Conservation (phyloP, 2,113 vertebrate genomes). For the Ceyx cyanopectus region DNA sequence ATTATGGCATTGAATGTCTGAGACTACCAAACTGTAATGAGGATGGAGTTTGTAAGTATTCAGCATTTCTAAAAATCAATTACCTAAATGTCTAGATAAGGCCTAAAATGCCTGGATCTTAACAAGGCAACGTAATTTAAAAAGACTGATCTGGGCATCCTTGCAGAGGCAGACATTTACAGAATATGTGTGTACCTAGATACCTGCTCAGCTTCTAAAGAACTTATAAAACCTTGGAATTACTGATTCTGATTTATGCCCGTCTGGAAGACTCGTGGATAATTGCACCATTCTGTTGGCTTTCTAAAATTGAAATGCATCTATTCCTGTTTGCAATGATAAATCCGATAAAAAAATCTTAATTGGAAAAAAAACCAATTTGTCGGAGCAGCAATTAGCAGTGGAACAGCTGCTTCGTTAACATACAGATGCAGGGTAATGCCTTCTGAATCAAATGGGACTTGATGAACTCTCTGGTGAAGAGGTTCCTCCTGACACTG, state of each 20-base stretch:
- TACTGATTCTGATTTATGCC: neutral
- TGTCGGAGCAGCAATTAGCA: slow-evolving; percentile 55
- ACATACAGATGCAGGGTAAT: slow-evolving; percentile 54
- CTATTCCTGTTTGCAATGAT: slow-evolving; percentile 52
- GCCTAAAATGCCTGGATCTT: neutral
- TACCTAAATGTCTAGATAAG: neutral
- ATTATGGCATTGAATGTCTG: neutral
- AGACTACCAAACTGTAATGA: neutral
- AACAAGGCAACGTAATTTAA: neutral
- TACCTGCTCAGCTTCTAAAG: neutral
- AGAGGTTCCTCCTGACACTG: neutral
- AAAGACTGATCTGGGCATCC: neutral
- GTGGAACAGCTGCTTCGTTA: slow-evolving; percentile 59
- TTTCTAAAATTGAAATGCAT: slow-evolving; percentile 43
- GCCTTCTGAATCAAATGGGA: slow-evolving; percentile 27
- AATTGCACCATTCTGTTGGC: slow-evolving; percentile 38
- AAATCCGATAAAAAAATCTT: slow-evolving; percentile 63
- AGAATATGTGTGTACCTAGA: neutral
- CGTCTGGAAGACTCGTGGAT: neutral
- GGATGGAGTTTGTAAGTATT: neutral
- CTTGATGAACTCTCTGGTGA: neutral
- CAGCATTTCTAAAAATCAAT: neutral
- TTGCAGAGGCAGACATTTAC: neutral
- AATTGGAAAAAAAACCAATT: slow-evolving; percentile 62
- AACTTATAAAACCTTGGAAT: neutral